Base-by-base conservation (phyloP, 1,140 invertebrate species). In the Trichoplusia ni region DNA sequence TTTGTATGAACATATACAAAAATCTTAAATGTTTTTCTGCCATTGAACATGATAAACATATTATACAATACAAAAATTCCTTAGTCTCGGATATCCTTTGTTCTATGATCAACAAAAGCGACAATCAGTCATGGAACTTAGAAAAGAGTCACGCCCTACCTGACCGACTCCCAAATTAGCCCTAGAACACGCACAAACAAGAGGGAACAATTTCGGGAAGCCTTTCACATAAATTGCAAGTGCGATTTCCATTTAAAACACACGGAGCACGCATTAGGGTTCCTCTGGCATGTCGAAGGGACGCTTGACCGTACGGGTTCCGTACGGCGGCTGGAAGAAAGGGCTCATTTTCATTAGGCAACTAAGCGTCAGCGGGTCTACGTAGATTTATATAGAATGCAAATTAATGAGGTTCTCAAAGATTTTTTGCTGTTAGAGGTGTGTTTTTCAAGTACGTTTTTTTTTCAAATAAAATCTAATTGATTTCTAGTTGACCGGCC, bases 291-390 rank as follows among this genome's bases (percentile, higher is more conserved):
- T 75, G 82, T 77, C 75, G 71, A 75, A 79, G 78, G 83, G 81
- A 61, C 69, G 76, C 71, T 77, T 84, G 82, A 84, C 83, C 81
- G 79, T 75, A 38, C 70, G 64, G 56, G 65, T 42, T 49, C 62
- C n/a, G n/a, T n/a, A n/a, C n/a, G n/a, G n/a, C n/a, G 14, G 59
- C 49, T 51, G 53, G 78, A 86, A 89, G 84, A 86, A 89, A 85
- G 84, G 84, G 86, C 83, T 89, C 82, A 84, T 86, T 86, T 89
- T 89, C 84, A 89, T 89, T 89, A 89, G 81, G 75, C 79, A 79
- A 77, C 75, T 81, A 77, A 82, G 81, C 79, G 68, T 76, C 71
- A 72, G 69, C 46, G 29, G 73, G 76, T 78, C 78, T 80, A 83
- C 65, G 72, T 80, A 82, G 67, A 80, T 78, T 81, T 79, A 84